These are phyloP conservation scores for Leptopilina drosophilae DNA, from an alignment of 2,888 invertebrate species.

Conservation along the genomic window DNA sequence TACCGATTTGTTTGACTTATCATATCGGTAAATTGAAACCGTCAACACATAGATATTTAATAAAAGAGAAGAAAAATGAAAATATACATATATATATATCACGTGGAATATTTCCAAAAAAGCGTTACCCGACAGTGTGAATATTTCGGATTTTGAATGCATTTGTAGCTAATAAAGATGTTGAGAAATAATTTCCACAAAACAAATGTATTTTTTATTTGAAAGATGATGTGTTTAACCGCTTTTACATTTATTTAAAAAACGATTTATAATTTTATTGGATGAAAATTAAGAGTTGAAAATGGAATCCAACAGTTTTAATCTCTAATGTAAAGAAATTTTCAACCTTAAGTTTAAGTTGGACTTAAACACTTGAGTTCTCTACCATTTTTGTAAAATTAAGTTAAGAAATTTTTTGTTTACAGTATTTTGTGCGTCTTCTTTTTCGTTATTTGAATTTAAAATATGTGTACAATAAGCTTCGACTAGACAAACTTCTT, in stretches of 20 bases:
- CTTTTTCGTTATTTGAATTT: conserved; percentile 39
- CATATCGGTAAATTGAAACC: conserved; percentile 4
- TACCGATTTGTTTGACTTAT: conserved; percentile 21
- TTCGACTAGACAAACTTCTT: conserved; percentile 72
- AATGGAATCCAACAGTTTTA: too few species aligned
- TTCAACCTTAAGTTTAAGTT: too few species aligned
- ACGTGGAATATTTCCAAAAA: background rate
- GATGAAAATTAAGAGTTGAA: too few species aligned
- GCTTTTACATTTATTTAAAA: background rate
- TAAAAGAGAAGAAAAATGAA: background rate
- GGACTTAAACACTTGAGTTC: too few species aligned
- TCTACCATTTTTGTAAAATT: conserved; percentile 12
- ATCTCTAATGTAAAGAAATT: too few species aligned
- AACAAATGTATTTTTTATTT: background rate
- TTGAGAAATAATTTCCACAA: conserved; percentile 16
- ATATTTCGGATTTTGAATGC: conserved; percentile 56
- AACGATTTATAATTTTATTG: too few species aligned
- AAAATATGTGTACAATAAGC: conserved; percentile 63
- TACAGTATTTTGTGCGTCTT: background rate
- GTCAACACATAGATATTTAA: conserved; percentile 1
- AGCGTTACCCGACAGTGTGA: conserved; percentile 50
- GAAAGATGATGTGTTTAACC: background rate
- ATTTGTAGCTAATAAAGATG: conserved; percentile 60
- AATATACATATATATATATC: conserved; percentile 11
- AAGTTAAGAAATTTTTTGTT: background rate